phyloP scores from a whole-genome alignment of 2,888 invertebrate genomes.

The Mythimna lalbum region DNA sequence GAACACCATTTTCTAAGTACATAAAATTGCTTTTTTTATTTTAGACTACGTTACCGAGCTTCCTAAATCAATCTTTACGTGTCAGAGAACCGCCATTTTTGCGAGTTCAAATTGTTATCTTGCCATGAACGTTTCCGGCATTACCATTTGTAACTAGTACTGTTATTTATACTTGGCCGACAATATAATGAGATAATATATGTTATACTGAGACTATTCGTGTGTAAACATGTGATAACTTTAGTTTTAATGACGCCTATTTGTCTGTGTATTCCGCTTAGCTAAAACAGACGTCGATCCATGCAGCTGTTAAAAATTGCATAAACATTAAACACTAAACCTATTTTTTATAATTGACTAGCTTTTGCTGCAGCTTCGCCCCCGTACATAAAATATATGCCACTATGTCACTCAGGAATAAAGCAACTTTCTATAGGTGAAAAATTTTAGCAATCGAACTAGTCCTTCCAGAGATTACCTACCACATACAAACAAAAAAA shows the following conservation, averaged over 20 bases:
- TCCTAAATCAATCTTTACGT: conserved; percentile 16
- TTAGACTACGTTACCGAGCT: background rate
- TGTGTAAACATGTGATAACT: conserved; percentile 35
- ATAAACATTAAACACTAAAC: background rate
- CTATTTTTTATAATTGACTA: too few relatives aligned
- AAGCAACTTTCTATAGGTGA: too few relatives aligned
- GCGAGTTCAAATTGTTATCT: conserved; percentile 42
- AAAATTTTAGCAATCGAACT: too few relatives aligned
- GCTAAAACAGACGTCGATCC: background rate
- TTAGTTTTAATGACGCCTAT: conserved; percentile 31
- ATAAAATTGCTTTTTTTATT: background rate
- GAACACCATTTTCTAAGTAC: too few relatives aligned
- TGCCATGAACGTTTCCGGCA: conserved; percentile 43
- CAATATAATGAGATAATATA: conserved; percentile 28
- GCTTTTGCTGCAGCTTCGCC: too few relatives aligned
- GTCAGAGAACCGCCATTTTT: conserved; percentile 30
- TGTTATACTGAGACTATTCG: conserved; percentile 30
- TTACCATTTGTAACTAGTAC: conserved; percentile 35
- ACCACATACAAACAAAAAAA: too few relatives aligned
- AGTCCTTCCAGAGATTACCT: too few relatives aligned
- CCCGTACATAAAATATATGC: too few relatives aligned
- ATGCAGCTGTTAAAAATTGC: background rate
- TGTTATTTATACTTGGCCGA: conserved; percentile 40
- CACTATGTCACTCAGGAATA: too few relatives aligned
- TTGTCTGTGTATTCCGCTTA: conserved; percentile 46